Percentiles rank a stretch among this genome's conserved stretches.
These are phyloP conservation scores for Poecilia gillii DNA, from an alignment of 2,797 vertebrate genomes.

Conservation along the genomic window DNA sequence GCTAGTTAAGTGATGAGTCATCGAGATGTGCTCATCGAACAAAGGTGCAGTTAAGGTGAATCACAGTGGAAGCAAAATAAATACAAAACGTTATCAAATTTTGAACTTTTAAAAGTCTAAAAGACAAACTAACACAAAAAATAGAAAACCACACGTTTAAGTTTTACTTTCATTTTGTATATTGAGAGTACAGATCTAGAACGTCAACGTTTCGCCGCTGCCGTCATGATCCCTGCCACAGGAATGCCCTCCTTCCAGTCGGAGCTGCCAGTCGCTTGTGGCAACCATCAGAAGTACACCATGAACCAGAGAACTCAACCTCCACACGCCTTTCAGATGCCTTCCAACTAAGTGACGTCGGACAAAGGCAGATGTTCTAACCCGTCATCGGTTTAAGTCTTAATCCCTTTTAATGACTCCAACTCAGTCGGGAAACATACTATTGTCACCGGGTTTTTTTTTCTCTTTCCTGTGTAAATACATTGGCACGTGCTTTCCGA, in stretches of 20 bases:
- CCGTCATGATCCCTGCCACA: conserved; percentile 18
- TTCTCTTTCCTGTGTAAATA: conserved; percentile 16
- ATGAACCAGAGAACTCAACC: conserved; percentile 17
- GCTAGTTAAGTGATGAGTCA: not conserved
- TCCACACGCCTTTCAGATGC: conserved; percentile 16
- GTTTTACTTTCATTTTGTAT: not conserved
- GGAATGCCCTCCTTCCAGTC: conserved; percentile 68
- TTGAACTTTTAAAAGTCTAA: not conserved
- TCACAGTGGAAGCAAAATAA: conserved; percentile 44
- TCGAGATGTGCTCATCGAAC: conserved; percentile 18
- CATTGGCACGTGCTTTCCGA: not conserved
- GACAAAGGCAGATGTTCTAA: not conserved
- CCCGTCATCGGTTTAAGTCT: not conserved
- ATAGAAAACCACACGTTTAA: conserved; percentile 22
- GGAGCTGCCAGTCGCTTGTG: conserved; percentile 6
- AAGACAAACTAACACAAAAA: conserved; percentile 2
- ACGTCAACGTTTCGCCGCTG: conserved; percentile 13
- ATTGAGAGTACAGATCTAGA: conserved; percentile 7
- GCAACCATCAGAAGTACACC: conserved; percentile 4
- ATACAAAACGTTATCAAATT: conserved; percentile 34
- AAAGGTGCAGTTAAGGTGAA: conserved; percentile 41
- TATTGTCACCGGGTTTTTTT: not conserved
- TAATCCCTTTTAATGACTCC: conserved; percentile 26
- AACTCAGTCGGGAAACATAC: conserved; percentile 11
- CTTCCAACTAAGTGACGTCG: not conserved